Percentiles rank a stretch among this genome's conserved stretches.
These are phyloP conservation scores for Caenorhabditis virilis DNA, from an alignment of 2,888 invertebrate genomes.

Conservation along the genomic window DNA sequence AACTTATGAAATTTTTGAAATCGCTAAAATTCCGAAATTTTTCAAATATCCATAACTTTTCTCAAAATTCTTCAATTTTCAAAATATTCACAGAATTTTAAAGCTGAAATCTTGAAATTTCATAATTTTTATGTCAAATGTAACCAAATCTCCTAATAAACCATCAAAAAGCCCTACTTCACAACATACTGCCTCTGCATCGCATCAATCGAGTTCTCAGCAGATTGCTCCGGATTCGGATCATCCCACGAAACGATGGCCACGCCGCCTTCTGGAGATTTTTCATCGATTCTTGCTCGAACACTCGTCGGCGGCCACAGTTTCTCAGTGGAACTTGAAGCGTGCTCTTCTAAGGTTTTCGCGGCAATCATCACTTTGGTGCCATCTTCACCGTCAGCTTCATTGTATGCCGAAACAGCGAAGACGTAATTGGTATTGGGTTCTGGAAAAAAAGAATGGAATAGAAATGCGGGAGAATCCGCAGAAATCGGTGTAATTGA, in stretches of 20 bases:
- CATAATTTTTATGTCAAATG: neutral
- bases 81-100: too few relatives aligned
- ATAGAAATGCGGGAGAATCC: too few relatives aligned
- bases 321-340: constrained; percentile 22
- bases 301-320: constrained; percentile 59
- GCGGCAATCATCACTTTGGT: constrained; percentile 53
- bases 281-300: constrained; percentile 31
- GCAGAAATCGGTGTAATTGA: too few relatives aligned
- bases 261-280: constrained; percentile 34
- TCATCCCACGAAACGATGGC: constrained; percentile 61
- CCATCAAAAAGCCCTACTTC: constrained; percentile 56
- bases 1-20: too few relatives aligned
- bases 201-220: constrained; percentile 40
- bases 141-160: too few relatives aligned
- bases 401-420: constrained; percentile 66
- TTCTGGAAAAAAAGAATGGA: constrained; percentile 24
- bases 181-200: constrained; percentile 58
- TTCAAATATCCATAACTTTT: too few relatives aligned
- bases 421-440: constrained; percentile 64
- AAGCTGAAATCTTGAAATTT: constrained; percentile 1
- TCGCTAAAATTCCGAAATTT: too few relatives aligned
- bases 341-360: constrained; percentile 39
- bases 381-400: constrained; percentile 66
- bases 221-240: constrained; percentile 48
- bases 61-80: too few relatives aligned